Percentiles rank a stretch among this genome's conserved stretches.
Conservation (phyloP, 1,140 invertebrate genomes). For the Oryzaephilus surinamensis region DNA sequence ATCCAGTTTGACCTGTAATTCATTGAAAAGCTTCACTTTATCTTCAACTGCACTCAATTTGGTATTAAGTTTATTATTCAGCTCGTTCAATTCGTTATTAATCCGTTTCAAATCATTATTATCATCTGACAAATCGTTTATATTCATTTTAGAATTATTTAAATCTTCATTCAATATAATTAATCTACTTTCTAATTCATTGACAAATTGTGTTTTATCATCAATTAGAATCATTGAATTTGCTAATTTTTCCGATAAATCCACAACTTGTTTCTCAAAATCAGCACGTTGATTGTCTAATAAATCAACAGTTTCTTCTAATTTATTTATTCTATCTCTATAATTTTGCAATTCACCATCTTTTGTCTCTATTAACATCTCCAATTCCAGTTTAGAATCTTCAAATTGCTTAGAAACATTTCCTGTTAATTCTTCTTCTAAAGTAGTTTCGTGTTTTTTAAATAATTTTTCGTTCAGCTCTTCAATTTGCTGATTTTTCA, state of each 20-base stretch:
- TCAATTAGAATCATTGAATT: slow-evolving; percentile 42
- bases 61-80: slow-evolving; percentile 30
- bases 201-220: slow-evolving; percentile 44
- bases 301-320: slow-evolving; percentile 46
- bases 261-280: slow-evolving; percentile 43
- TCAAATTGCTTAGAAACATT: slow-evolving; percentile 38
- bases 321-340: slow-evolving; percentile 44
- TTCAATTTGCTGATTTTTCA: slow-evolving; percentile 12
- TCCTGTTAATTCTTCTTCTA: slow-evolving; percentile 20
- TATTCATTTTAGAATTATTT: slow-evolving; percentile 42
- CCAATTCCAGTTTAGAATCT: slow-evolving; percentile 60
- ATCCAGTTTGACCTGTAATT: slow-evolving; percentile 13
- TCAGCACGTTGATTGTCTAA: slow-evolving; percentile 44
- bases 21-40: slow-evolving; percentile 16
- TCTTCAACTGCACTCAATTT: slow-evolving; percentile 41
- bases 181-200: slow-evolving; percentile 42
- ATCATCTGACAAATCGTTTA: slow-evolving; percentile 43
- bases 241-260: slow-evolving; percentile 44
- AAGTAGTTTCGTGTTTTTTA: slow-evolving; percentile 17
- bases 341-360: slow-evolving; percentile 54
- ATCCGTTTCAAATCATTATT: slow-evolving; percentile 45
- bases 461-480: slow-evolving; percentile 17
- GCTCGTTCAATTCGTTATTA: slow-evolving; percentile 35
- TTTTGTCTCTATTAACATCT: slow-evolving; percentile 59
- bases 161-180: too few relatives aligned